phyloP scores from a whole-genome alignment of 1,140 invertebrate genomes.

The Euglossa dilemma region DNA sequence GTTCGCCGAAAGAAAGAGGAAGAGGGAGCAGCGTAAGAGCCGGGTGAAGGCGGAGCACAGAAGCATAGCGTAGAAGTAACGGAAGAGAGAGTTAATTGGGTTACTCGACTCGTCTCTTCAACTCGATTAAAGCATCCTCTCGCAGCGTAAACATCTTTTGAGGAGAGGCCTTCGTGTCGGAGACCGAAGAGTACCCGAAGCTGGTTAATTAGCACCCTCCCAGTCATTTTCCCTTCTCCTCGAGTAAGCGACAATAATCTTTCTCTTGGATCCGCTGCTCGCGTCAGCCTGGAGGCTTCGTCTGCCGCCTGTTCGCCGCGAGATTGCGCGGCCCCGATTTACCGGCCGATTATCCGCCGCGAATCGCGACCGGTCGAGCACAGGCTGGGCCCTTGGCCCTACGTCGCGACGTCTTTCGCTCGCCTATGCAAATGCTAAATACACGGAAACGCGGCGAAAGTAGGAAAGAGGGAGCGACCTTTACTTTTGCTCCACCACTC shows the following conservation, averaged over 20 bases:
- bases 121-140: conserved; percentile 75
- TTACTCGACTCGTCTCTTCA: conserved; percentile 75
- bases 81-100: conserved; percentile 72
- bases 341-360: conserved; percentile 16
- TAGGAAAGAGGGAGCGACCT: conserved; percentile 8
- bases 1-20: not conserved
- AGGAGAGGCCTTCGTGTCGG: conserved; percentile 67
- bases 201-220: conserved; percentile 71
- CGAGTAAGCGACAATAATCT: conserved; percentile 67
- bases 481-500: conserved; percentile 26
- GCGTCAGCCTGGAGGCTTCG: not conserved
- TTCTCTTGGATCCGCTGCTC: conserved; percentile 16
- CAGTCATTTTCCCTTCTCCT: conserved; percentile 68
- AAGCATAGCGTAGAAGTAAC: conserved; percentile 57
- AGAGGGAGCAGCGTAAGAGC: not conserved
- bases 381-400: too few relatives aligned
- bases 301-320: not conserved
- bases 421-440: not conserved
- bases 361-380: not conserved
- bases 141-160: conserved; percentile 75
- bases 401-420: not conserved
- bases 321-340: conserved; percentile 10
- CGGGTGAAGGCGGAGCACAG: not conserved
- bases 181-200: conserved; percentile 68
- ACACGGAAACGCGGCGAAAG: not conserved